Base-by-base conservation (phyloP, 2,113 vertebrate genomes). In the Larimichthys polyactis region DNA sequence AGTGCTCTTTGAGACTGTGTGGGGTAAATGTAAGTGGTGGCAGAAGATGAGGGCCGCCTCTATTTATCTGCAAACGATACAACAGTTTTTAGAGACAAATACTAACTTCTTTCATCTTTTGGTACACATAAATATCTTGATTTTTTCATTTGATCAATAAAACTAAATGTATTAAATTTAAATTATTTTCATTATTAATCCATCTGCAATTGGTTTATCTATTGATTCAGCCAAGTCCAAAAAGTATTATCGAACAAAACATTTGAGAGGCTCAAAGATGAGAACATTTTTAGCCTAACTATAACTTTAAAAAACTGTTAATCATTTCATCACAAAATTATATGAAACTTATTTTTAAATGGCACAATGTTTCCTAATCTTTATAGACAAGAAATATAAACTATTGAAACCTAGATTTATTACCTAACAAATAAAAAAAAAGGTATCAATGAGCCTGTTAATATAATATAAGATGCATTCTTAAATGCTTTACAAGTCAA, bases 51-150 rank as follows among this genome's bases (percentile, higher is more conserved):
- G 81, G 58, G 67, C 54, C 43, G 6, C 3, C 12, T 72, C 87
- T 69, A 92, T 91, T 90, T 79, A 90, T 93, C 92, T 91, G 64
- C 68, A 81, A 75, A 77, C 65, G 65, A 51, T 27, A 82, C 68
- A 81, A 65, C 66, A 3, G 44, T 46, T 46, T 46, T 46, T 46
- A 40, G 36, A 40, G 36, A 9, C 7, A 9, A 40, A 40, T 8
- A 40, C 36, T 40, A 40, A 40, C 12, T 9, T 71, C 12, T 49
- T 64, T 24, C 1, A 6, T 49, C 14, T 58, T 20, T 52, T 24
- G 11, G 7, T 15, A 24, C 27, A 44, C 20, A 65, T 1, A 2
- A 1, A 4, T 10, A 11, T 66, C 9, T 17, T 5, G 0, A 48
- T 48, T 43, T n/a, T 58, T 59, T 8, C 5, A 62, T 52, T 59